Percentiles rank a stretch among this genome's conserved stretches.
Conservation (phyloP, 2,113 vertebrate species). For the Arenaria interpres region DNA sequence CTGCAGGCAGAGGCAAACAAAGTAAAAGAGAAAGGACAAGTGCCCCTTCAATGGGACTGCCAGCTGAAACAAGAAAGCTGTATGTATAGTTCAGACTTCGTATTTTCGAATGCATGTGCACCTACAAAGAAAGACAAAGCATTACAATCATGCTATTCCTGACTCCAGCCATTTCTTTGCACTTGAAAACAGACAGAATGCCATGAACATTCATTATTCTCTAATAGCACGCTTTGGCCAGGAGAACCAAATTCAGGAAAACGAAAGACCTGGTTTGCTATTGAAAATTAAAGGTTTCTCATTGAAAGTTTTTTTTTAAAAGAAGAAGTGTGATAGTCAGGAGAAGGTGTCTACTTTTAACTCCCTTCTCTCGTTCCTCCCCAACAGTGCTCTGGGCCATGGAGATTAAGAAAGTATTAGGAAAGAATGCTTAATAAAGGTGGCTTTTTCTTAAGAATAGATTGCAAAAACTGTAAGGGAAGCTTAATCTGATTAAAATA, state of each 20-base stretch:
- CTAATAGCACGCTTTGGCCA: neutral
- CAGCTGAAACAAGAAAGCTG: slow-evolving; percentile 29
- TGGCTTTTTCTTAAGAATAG: neutral
- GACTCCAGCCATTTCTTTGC: neutral
- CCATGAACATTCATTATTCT: neutral
- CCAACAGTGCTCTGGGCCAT: neutral
- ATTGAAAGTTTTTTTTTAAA: slow-evolving; percentile 6
- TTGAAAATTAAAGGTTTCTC: slow-evolving; percentile 1
- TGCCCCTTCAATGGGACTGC: slow-evolving; percentile 20
- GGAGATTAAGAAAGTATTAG: slow-evolving; percentile 20
- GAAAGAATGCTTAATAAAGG: slow-evolving; percentile 28
- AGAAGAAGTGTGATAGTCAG: neutral
- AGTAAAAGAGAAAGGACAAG: neutral
- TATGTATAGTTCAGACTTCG: neutral
- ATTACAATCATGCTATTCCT: neutral
- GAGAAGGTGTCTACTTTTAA: slow-evolving; percentile 5
- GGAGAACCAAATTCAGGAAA: neutral
- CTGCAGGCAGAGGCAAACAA: slow-evolving; percentile 11
- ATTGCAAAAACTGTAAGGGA: neutral
- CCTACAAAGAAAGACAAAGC: slow-evolving; percentile 4
- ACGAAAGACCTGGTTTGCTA: neutral
- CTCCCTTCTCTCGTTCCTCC: neutral
- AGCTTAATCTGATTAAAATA: slow-evolving; percentile 48
- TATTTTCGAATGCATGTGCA: neutral
- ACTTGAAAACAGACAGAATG: slow-evolving; percentile 34